Percentiles rank a stretch among this genome's conserved stretches.
Conservation (phyloP, 2,113 vertebrate genomes). For the Dasypus novemcinctus region DNA sequence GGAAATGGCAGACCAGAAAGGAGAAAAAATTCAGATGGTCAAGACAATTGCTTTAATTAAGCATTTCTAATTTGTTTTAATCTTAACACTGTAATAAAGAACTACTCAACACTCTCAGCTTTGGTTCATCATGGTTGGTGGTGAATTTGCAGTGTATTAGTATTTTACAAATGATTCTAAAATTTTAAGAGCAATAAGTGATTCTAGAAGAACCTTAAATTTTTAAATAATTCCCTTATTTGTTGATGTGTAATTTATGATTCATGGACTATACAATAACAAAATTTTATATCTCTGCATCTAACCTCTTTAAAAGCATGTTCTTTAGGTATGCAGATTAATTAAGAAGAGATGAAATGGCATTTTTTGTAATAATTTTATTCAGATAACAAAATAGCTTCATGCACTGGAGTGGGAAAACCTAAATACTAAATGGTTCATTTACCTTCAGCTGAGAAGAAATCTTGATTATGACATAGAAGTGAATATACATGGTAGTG, state of each 20-base stretch:
- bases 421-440: background rate
- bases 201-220: background rate
- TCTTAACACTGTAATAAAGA: background rate
- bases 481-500: background rate
- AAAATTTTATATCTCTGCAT: background rate
- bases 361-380: constrained; percentile 26
- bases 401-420: background rate
- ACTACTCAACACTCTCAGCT: background rate
- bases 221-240: background rate
- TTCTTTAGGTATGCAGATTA: background rate
- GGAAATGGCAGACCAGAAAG: background rate
- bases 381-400: background rate
- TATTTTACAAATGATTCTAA: constrained; percentile 19
- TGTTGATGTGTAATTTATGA: background rate
- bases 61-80: background rate
- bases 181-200: constrained; percentile 21
- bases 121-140: background rate
- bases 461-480: background rate
- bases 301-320: background rate
- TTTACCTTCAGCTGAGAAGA: background rate
- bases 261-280: constrained; percentile 4
- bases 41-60: background rate
- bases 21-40: background rate
- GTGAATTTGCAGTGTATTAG: background rate
- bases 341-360: background rate